phyloP scores from a whole-genome alignment of 2,888 invertebrate genomes.

The Phasia obesa region DNA sequence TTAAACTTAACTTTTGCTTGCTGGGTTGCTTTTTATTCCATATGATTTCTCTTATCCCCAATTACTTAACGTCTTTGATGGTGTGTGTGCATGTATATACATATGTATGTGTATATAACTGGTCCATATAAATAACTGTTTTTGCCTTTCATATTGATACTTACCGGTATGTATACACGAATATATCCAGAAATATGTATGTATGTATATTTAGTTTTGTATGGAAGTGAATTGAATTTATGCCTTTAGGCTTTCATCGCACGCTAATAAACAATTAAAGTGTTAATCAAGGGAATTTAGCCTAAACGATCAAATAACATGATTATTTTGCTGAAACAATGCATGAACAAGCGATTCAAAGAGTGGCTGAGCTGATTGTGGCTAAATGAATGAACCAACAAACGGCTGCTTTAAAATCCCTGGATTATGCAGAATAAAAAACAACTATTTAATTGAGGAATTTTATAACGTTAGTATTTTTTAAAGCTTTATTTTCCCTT shows the following conservation, averaged over 20 bases:
- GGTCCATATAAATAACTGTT: neutral
- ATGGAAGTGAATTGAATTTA: conserved; percentile 24
- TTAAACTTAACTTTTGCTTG: neutral
- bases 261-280: conserved; percentile 68
- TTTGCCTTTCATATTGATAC: neutral
- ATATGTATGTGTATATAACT: too few relatives aligned
- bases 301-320: conserved; percentile 58
- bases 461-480: conserved; percentile 23
- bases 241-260: conserved; percentile 60
- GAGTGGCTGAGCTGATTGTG: neutral
- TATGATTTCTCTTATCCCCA: neutral
- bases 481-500: neutral
- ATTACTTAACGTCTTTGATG: neutral
- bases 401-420: conserved; percentile 13
- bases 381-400: neutral
- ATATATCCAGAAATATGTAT: conserved; percentile 10
- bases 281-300: conserved; percentile 60
- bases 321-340: conserved; percentile 53
- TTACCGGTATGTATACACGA: neutral
- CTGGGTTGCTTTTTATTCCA: neutral
- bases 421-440: conserved; percentile 18
- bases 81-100: too few relatives aligned
- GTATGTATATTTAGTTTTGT: conserved; percentile 5
- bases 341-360: conserved; percentile 5
- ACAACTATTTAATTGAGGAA: conserved; percentile 22